Percentiles rank a stretch among this genome's conserved stretches.
These are phyloP conservation scores for Trichechus manatus DNA, from an alignment of 2,113 vertebrate species.

Conservation along the genomic window DNA sequence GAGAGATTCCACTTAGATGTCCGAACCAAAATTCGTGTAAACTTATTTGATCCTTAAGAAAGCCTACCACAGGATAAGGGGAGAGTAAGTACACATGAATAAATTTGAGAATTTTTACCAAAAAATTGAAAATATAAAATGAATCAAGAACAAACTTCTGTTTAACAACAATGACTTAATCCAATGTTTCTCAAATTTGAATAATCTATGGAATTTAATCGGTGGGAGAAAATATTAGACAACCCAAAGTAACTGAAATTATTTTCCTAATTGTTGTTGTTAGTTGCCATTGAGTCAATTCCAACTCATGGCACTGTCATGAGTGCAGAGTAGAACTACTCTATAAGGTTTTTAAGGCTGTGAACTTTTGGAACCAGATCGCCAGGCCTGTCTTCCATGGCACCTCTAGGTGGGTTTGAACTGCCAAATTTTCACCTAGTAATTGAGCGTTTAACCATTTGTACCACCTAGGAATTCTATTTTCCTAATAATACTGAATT, in stretches of 20 bases:
- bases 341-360: background rate
- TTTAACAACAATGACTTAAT: constrained; percentile 36
- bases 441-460: background rate
- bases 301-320: background rate
- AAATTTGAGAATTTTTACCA: background rate
- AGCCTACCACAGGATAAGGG: background rate
- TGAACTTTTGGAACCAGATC: background rate
- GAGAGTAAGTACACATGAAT: background rate
- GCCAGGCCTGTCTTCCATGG: background rate
- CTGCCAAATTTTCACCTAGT: background rate
- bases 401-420: background rate
- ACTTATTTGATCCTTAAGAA: constrained; percentile 7
- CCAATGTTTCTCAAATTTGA: background rate
- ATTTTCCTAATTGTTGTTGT: background rate
- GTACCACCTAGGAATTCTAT: background rate
- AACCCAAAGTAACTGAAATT: background rate
- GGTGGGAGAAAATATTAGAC: background rate
- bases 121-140: constrained; percentile 15
- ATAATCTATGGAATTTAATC: constrained; percentile 1
- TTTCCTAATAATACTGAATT: background rate
- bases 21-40: constrained; percentile 46
- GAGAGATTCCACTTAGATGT: background rate
- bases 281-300: background rate
- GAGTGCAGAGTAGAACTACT: background rate
- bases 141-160: background rate